Evolutionary conservation across 2,113 vertebrate genomes (phyloP).

Genomic region (Globicephala melas): DNA sequence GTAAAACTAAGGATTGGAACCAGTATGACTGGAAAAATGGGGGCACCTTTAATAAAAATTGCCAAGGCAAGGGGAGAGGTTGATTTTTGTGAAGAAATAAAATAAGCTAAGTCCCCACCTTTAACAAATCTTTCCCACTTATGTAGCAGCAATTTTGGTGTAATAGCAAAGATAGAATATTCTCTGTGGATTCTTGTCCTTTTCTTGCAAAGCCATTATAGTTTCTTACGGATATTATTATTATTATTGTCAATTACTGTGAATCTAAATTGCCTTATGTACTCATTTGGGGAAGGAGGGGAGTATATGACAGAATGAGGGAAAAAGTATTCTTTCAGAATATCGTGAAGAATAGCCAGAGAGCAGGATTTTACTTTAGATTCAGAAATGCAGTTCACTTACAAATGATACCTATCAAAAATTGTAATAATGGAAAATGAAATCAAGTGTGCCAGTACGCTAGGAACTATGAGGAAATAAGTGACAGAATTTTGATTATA

Average conservation of each 20-base stretch:
- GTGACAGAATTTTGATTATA: not conserved
- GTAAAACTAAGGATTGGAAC: not conserved
- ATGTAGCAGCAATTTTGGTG: not conserved
- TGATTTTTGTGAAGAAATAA: conserved; percentile 23
- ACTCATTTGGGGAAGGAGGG: not conserved
- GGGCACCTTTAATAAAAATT: conserved; percentile 9
- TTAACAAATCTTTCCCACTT: not conserved
- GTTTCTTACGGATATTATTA: not conserved
- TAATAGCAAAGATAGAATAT: not conserved
- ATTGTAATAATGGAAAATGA: not conserved
- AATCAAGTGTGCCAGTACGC: not conserved
- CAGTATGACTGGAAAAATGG: not conserved
- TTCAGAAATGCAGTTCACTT: not conserved
- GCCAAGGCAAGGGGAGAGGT: not conserved
- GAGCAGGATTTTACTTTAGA: not conserved
- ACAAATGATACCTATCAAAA: not conserved
- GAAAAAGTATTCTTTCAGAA: not conserved
- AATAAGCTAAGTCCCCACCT: not conserved
- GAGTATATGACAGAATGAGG: not conserved
- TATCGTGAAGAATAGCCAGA: not conserved
- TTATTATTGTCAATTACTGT: not conserved
- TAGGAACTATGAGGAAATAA: not conserved
- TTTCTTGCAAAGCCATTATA: not conserved
- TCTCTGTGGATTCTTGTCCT: not conserved
- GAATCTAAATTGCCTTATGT: not conserved